phyloP scores from a whole-genome alignment of 1,140 invertebrate species.

The Platorchestia sp. region DNA sequence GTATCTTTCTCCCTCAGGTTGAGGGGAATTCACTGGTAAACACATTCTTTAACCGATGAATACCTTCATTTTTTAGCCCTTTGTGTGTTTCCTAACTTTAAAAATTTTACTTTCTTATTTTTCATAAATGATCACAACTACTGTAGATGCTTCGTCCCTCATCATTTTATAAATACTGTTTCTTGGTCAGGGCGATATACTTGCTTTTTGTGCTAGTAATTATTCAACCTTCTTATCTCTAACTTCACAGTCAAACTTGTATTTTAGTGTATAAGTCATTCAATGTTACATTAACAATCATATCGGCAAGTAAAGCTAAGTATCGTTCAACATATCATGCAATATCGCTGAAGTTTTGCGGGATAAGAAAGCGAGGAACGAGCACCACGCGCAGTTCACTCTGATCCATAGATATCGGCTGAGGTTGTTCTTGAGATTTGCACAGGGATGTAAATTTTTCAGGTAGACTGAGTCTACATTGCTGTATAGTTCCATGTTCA shows the following conservation, averaged over 20 bases:
- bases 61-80: neutral
- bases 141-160: neutral
- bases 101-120: neutral
- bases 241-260: neutral
- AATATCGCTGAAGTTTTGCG: neutral
- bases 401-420: neutral
- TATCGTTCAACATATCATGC: neutral
- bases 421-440: neutral
- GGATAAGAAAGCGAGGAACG: too few relatives aligned
- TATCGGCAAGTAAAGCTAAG: neutral
- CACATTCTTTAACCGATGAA: neutral
- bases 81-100: neutral
- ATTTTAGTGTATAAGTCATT: too few relatives aligned
- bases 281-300: neutral
- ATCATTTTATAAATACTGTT: neutral
- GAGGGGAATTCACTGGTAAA: neutral
- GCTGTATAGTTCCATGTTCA: neutral
- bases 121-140: neutral
- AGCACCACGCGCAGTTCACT: neutral
- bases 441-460: neutral
- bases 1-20: neutral
- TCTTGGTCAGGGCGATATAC: neutral
- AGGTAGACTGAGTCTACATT: neutral
- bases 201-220: neutral
- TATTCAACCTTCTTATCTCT: neutral